These are phyloP conservation scores for Todiramphus chloris DNA, from an alignment of 2,113 vertebrate species.

Conservation along the genomic window DNA sequence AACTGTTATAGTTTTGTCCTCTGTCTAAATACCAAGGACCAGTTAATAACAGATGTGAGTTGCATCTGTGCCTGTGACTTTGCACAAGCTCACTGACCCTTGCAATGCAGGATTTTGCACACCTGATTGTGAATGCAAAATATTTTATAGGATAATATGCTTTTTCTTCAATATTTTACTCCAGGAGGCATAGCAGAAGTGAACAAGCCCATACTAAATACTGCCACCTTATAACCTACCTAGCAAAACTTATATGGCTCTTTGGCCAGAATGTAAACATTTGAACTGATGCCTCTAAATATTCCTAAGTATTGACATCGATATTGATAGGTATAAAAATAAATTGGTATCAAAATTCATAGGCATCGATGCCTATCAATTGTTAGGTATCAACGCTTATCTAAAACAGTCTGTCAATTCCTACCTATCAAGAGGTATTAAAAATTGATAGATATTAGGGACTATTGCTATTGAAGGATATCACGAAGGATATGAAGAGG, in stretches of 20 bases:
- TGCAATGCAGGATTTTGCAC: neutral
- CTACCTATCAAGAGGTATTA: neutral
- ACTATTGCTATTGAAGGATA: neutral
- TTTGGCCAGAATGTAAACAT: neutral
- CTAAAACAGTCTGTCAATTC: neutral
- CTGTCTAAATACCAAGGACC: neutral
- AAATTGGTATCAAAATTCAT: neutral
- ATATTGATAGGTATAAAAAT: neutral
- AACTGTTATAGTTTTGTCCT: neutral
- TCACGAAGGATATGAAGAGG: neutral
- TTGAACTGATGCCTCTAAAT: neutral
- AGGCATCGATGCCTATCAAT: neutral
- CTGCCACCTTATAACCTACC: neutral
- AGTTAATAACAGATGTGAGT: neutral
- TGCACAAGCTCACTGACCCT: neutral
- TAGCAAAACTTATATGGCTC: neutral
- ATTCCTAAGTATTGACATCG: neutral
- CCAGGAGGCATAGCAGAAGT: neutral
- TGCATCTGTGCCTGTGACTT: neutral
- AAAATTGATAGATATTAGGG: neutral
- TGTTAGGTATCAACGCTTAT: neutral
- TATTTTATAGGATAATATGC: neutral
- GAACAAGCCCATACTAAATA: neutral
- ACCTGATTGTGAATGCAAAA: neutral
- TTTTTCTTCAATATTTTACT: neutral